phyloP scores from a whole-genome alignment of 2,888 invertebrate genomes.

The Drosophila sordidula region DNA sequence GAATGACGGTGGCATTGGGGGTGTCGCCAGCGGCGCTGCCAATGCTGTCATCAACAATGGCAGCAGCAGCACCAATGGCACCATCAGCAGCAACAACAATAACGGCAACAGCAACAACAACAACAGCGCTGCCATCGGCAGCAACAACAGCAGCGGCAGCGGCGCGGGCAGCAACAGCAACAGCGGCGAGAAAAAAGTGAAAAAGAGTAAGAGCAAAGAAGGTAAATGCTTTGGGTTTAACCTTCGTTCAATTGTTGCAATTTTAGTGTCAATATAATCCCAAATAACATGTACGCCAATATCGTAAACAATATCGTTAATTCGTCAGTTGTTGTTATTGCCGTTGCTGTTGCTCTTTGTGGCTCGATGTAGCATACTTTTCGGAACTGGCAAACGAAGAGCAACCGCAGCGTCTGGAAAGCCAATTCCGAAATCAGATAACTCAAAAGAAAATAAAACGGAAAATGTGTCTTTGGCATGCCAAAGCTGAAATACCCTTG shows the following conservation, averaged over 20 bases:
- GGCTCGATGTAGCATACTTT: constrained; percentile 31
- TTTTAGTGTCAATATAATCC: constrained; percentile 66
- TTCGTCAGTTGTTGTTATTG: constrained; percentile 16
- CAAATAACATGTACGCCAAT: constrained; percentile 7
- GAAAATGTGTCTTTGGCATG: constrained; percentile 1
- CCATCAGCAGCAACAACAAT: constrained; percentile 43
- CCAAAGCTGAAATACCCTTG: constrained; percentile 16
- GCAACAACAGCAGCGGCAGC: constrained; percentile 68
- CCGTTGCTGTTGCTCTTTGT: constrained; percentile 38
- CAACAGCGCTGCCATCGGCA: constrained; percentile 44
- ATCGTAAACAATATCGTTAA: constrained; percentile 14
- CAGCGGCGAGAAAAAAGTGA: constrained; percentile 85
- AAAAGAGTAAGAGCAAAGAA: constrained; percentile 86
- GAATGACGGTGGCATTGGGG: constrained; percentile 21
- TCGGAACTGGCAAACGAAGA: constrained; percentile 1
- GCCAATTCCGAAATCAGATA: background rate
- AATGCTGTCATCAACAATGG: constrained; percentile 27
- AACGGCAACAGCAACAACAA: constrained; percentile 67
- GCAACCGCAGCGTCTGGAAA: constrained; percentile 9
- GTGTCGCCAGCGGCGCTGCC: constrained; percentile 5
- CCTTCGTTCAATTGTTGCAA: constrained; percentile 75
- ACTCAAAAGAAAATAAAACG: background rate
- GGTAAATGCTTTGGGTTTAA: constrained; percentile 85
- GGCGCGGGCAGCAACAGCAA: constrained; percentile 73
- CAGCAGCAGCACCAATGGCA: constrained; percentile 43